phyloP scores from a whole-genome alignment of 2,797 vertebrate genomes.

The Cyclura pinguis region DNA sequence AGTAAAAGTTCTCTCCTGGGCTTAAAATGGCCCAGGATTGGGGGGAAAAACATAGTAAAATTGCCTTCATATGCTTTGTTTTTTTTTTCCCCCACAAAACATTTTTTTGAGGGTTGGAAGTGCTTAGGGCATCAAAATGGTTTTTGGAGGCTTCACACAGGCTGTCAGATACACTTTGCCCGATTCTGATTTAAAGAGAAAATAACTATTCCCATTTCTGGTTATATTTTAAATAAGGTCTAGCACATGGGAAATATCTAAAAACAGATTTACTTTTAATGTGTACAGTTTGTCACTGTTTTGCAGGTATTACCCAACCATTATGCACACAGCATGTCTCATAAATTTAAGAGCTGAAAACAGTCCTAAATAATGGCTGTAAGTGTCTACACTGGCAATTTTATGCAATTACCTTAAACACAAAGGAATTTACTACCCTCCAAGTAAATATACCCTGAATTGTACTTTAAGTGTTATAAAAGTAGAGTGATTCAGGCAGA shows the following conservation, averaged over 20 bases:
- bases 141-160: too few relatives aligned
- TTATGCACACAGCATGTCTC: not conserved
- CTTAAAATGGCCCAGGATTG: too few relatives aligned
- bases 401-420: not conserved
- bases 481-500: not conserved
- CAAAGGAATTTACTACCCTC: not conserved
- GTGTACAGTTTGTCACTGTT: not conserved
- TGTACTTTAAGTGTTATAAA: not conserved
- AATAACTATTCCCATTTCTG: not conserved
- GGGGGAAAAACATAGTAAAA: too few relatives aligned
- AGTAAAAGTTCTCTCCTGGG: too few relatives aligned
- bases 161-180: too few relatives aligned
- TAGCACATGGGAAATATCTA: not conserved
- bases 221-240: not conserved
- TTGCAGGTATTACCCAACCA: not conserved
- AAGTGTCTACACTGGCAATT: not conserved
- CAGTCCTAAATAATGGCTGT: not conserved
- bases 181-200: too few relatives aligned
- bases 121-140: too few relatives aligned
- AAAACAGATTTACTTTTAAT: slow-evolving; percentile 3
- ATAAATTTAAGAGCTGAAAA: slow-evolving; percentile 7
- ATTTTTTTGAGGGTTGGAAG: too few relatives aligned
- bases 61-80: too few relatives aligned
- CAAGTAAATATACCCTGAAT: not conserved
- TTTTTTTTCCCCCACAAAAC: too few relatives aligned